Evolutionary conservation across 2,797 vertebrate species (phyloP).

Genomic region (Coccyzus lansbergi): DNA sequence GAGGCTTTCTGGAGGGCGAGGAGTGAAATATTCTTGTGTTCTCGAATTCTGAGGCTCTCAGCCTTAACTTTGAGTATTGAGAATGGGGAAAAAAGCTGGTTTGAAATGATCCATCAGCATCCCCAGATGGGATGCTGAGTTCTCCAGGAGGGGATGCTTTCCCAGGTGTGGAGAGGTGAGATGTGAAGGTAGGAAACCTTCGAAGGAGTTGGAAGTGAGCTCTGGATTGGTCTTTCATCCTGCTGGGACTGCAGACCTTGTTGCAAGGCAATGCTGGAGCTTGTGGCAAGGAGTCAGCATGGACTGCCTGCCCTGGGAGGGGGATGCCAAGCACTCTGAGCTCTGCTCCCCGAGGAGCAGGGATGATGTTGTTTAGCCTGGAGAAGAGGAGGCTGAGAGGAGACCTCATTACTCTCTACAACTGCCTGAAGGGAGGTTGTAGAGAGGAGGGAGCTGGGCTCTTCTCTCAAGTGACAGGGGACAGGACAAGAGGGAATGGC

Average conservation of each 20-base stretch:
- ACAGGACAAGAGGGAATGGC: too few relatives aligned
- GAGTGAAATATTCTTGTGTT: not conserved
- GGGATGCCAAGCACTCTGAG: fast-evolving
- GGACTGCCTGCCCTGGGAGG: not conserved
- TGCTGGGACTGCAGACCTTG: not conserved
- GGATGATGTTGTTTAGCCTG: too few relatives aligned
- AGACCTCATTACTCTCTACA: too few relatives aligned
- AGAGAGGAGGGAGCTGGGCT: too few relatives aligned
- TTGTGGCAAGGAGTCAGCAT: not conserved
- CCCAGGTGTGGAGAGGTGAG: not conserved
- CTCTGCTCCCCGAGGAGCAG: not conserved
- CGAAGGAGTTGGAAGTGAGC: not conserved
- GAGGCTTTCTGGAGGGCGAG: not conserved
- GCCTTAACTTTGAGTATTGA: not conserved
- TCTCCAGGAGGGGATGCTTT: not conserved
- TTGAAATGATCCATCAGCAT: not conserved
- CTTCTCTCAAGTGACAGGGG: too few relatives aligned
- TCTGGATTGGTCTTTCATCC: not conserved
- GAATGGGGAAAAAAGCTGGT: not conserved
- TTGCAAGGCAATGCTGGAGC: not conserved
- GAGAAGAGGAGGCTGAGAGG: too few relatives aligned
- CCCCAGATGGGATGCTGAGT: not conserved
- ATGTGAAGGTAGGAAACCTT: not conserved
- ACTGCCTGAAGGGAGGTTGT: too few relatives aligned
- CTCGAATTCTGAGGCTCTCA: not conserved